Evolutionary conservation across 2,797 vertebrate species (phyloP), one percentile per base, ranked within the genome.

Genomic region (Acipenser oxyrinchus): DNA sequence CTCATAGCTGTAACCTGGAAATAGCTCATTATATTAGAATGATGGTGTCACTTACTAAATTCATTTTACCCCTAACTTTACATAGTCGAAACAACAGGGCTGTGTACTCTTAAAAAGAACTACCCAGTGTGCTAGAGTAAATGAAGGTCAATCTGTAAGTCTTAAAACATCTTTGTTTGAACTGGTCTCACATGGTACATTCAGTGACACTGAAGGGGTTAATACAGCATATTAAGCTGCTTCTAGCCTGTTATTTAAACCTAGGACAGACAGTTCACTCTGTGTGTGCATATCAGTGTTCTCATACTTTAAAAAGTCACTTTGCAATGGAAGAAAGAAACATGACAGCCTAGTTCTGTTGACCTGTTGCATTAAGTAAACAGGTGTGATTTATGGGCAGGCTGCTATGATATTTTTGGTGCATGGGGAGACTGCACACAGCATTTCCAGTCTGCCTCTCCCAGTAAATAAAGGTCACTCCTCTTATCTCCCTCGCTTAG

Each of bases 331-430:
- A 10, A 55, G 13, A 66, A n/a, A 77, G 76, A 76, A 62, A 74
- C 79, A 75, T 81, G 81, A 83, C 84, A 85, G 75, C 65, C 74
- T 79, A 79, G 82, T 77, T 37, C 23, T 37, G 23, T 37, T 37
- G 70, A 73, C 79, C 80, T 72, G 75, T 79, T 82, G 78, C 84
- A 86, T 85, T 87, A 86, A 86, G 81, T 88, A 88, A 86, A 87
- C 80, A 83, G 64, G 69, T 80, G 78, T 87, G 84, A 90, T 90
- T 89, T 89, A 88, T 88, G 82, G 80, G 77, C 51, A 66, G 62
- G 79, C 78, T 69, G 49, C 73, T 72, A 77, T 85, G 82, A 84
- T 86, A 87, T 86, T 87, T 84, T 77, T 73, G 77, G 76, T 57
- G 69, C 50, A 60, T 76, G 72, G 78, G 73, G 72, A 77, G 79